Evolutionary conservation across 2,888 invertebrate genomes (phyloP).

Genomic region (Ryuthela nishihirai): DNA sequence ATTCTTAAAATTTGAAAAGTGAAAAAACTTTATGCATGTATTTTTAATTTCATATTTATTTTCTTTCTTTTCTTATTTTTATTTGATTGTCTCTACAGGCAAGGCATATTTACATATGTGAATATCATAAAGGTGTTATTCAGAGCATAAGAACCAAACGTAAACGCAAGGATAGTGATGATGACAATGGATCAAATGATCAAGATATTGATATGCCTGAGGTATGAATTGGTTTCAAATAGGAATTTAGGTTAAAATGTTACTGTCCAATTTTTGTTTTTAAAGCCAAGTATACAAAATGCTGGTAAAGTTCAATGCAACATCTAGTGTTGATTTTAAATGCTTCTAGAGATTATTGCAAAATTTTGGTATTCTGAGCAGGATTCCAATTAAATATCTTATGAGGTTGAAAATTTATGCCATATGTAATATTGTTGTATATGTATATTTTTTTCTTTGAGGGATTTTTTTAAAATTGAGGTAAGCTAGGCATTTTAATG

Average conservation of each 20-base stretch:
- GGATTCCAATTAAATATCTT: too few relatives aligned
- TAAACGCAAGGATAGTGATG: slow-evolving; percentile 84
- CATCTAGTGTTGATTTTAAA: too few relatives aligned
- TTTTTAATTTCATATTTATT: background rate
- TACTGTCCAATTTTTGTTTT: background rate
- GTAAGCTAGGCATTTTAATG: too few relatives aligned
- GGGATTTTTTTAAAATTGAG: too few relatives aligned
- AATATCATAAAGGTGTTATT: slow-evolving; percentile 91
- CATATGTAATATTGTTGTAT: too few relatives aligned
- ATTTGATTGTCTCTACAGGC: slow-evolving; percentile 60
- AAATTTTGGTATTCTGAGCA: too few relatives aligned
- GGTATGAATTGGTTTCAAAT: slow-evolving; percentile 49
- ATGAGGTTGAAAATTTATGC: too few relatives aligned
- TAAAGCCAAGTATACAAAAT: too few relatives aligned
- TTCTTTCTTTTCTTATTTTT: background rate
- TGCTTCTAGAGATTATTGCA: too few relatives aligned
- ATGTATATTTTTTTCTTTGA: too few relatives aligned
- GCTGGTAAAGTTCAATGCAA: too few relatives aligned
- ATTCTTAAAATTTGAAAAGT: background rate
- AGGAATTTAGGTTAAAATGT: background rate
- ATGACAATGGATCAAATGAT: slow-evolving; percentile 76
- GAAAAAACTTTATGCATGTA: too few relatives aligned
- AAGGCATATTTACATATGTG: slow-evolving; percentile 93
- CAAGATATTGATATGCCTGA: slow-evolving; percentile 70
- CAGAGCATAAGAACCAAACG: slow-evolving; percentile 87